Conservation (phyloP, 1,140 invertebrate genomes). For the Venustaconcha ellipsiformis region DNA sequence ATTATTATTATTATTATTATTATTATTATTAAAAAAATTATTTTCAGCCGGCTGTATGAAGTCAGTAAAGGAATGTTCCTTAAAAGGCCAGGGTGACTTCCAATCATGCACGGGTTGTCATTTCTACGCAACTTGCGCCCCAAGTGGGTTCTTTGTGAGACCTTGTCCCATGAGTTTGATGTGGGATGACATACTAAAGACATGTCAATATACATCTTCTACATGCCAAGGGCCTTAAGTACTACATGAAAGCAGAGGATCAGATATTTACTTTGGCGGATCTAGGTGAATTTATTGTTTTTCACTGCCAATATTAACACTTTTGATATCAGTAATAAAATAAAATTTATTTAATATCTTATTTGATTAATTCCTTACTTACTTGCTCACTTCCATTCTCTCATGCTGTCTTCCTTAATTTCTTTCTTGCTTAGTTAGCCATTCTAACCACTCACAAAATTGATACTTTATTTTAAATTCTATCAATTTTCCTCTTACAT, state of each 20-base stretch:
- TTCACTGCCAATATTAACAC: no score
- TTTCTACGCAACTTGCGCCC: conserved; percentile 19
- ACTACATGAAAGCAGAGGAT: not conserved
- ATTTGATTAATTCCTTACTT: no score
- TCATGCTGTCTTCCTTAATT: no score
- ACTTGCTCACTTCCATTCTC: no score
- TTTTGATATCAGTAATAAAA: no score
- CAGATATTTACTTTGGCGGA: no score
- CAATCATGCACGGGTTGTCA: conserved; percentile 24
- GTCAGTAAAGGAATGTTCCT: not conserved
- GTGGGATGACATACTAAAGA: conserved; percentile 26
- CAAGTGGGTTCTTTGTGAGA: conserved; percentile 15
- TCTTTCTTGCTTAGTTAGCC: no score
- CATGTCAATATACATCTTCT: conserved; percentile 21
- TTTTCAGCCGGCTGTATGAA: conserved; percentile 20
- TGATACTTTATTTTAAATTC: no score
- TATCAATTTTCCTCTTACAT: no score
- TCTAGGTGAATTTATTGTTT: no score
- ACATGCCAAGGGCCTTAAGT: conserved; percentile 20
- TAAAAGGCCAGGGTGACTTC: conserved; percentile 15
- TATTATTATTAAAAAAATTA: not conserved
- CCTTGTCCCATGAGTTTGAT: conserved; percentile 26
- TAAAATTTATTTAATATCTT: no score
- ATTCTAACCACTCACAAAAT: no score
- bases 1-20: not conserved